phyloP scores from a whole-genome alignment of 2,888 invertebrate species.

The Heliconius charithonia region DNA sequence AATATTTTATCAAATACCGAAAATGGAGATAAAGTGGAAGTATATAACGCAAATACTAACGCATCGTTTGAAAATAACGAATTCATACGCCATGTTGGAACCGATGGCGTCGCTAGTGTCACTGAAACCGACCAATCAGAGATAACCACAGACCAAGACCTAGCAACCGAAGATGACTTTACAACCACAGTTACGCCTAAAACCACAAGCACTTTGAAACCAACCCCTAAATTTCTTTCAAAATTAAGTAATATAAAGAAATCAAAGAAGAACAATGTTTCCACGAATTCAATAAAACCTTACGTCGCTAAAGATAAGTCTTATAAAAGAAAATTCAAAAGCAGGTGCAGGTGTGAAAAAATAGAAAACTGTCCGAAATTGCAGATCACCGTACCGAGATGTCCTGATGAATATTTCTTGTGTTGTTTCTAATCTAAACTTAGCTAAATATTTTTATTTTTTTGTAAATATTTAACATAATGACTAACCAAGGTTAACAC shows the following conservation, averaged over 20 bases:
- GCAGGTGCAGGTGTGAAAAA: constrained; percentile 75
- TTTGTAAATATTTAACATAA: neutral
- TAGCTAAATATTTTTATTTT: neutral
- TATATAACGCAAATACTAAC: constrained; percentile 55
- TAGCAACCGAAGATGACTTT: constrained; percentile 43
- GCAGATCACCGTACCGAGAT: constrained; percentile 76
- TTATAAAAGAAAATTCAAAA: constrained; percentile 65
- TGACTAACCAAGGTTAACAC: neutral
- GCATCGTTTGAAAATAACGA: constrained; percentile 34
- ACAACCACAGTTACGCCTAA: constrained; percentile 48
- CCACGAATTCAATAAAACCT: constrained; percentile 45
- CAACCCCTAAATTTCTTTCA: constrained; percentile 57
- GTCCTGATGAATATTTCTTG: constrained; percentile 77
- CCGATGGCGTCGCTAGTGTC: constrained; percentile 36
- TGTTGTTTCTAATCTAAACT: constrained; percentile 70
- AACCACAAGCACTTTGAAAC: constrained; percentile 50
- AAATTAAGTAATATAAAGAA: constrained; percentile 69
- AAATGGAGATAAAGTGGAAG: neutral
- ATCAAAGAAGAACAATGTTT: constrained; percentile 48
- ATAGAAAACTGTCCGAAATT: constrained; percentile 79
- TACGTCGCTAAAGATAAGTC: constrained; percentile 57
- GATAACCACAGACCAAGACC: constrained; percentile 30
- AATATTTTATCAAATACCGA: neutral
- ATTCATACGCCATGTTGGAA: constrained; percentile 23
- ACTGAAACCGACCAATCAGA: constrained; percentile 47